Evolutionary conservation across 2,888 invertebrate genomes (phyloP).

Genomic region (Catocala sponsa): DNA sequence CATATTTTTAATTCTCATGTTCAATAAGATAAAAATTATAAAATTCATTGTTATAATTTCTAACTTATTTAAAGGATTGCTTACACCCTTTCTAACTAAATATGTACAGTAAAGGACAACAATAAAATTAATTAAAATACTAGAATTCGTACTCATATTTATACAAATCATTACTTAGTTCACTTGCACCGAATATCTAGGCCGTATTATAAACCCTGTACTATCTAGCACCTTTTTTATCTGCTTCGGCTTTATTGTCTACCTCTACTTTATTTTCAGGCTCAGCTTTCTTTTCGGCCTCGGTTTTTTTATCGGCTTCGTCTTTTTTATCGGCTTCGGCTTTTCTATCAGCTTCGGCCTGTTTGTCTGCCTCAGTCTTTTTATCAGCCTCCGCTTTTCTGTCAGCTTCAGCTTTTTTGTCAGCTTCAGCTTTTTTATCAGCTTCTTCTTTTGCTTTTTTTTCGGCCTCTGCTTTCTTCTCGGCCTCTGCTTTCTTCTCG

Average conservation of each 20-base stretch:
- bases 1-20: constrained; percentile 2
- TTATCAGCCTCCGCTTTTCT: constrained; percentile 27
- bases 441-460: constrained; percentile 22
- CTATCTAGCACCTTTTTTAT: constrained; percentile 78
- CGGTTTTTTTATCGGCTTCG: constrained; percentile 18
- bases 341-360: constrained; percentile 18
- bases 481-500: constrained; percentile 49
- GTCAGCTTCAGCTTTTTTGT: constrained; percentile 16
- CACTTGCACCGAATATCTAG: constrained; percentile 41
- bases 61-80: constrained; percentile 22
- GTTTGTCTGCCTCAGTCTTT: constrained; percentile 47
- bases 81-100: constrained; percentile 31
- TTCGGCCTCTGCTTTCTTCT: constrained; percentile 19
- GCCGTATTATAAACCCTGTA: constrained; percentile 61
- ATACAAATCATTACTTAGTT: constrained; percentile 44
- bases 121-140: constrained; percentile 38
- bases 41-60: constrained; percentile 32
- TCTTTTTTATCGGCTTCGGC: constrained; percentile 14
- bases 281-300: not conserved
- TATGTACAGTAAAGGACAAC: constrained; percentile 51
- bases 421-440: constrained; percentile 50
- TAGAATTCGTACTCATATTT: constrained; percentile 46
- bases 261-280: constrained; percentile 11
- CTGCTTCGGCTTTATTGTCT: constrained; percentile 24
- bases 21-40: constrained; percentile 37